These are phyloP conservation scores for Xanthorhoe spadicearia DNA, from an alignment of 2,888 invertebrate genomes.

Conservation along the genomic window DNA sequence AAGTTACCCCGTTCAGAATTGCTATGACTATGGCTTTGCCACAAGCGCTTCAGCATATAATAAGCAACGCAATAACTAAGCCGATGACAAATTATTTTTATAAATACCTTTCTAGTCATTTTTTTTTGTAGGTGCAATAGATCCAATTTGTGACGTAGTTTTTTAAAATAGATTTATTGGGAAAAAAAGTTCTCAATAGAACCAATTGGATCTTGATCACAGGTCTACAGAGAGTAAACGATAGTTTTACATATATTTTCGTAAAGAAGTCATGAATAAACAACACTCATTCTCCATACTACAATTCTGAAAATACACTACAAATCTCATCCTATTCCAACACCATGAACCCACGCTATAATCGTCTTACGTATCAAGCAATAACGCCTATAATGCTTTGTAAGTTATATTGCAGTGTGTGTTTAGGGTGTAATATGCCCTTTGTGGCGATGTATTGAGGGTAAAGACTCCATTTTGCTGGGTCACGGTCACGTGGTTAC, in stretches of 20 bases:
- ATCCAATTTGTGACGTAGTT: too few relatives aligned
- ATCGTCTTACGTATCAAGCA: slow-evolving; percentile 7
- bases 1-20: too few relatives aligned
- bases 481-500: slow-evolving; percentile 47
- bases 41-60: too few relatives aligned
- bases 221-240: too few relatives aligned
- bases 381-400: slow-evolving; percentile 29
- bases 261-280: not conserved
- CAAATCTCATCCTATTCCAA: slow-evolving; percentile 18
- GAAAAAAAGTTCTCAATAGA: too few relatives aligned
- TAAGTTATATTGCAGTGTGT: slow-evolving; percentile 38
- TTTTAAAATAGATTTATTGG: too few relatives aligned
- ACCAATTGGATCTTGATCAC: too few relatives aligned
- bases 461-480: slow-evolving; percentile 38
- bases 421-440: slow-evolving; percentile 50
- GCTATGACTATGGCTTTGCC: too few relatives aligned
- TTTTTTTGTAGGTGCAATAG: too few relatives aligned
- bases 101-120: not conserved
- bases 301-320: slow-evolving; percentile 2
- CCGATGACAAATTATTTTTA: not conserved
- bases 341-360: slow-evolving; percentile 23
- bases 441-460: slow-evolving; percentile 49
- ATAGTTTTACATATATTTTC: too few relatives aligned
- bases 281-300: not conserved
- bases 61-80: not conserved